These are phyloP conservation scores for Numenius arquata DNA, from an alignment of 2,113 vertebrate species.

Conservation along the genomic window DNA sequence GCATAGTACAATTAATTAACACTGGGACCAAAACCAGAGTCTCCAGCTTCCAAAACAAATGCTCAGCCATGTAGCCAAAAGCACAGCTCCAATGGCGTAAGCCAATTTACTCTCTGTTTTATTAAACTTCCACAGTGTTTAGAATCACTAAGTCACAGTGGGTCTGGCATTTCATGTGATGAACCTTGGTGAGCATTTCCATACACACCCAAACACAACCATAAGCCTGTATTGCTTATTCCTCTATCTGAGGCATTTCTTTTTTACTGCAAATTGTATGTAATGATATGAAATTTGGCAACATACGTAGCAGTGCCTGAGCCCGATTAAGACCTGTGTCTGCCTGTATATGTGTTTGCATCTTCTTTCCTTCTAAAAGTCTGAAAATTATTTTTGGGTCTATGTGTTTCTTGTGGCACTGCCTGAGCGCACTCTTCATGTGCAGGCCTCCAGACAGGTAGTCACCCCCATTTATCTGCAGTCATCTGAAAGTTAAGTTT, in stretches of 20 bases:
- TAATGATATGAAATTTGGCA: slow-evolving; percentile 6
- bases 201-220: neutral
- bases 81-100: slow-evolving; percentile 44
- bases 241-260: neutral
- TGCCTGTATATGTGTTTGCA: neutral
- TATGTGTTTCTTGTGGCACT: neutral
- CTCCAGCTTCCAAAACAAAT: slow-evolving; percentile 67
- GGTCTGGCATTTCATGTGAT: slow-evolving; percentile 14
- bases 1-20: slow-evolving; percentile 65
- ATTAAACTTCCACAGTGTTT: slow-evolving; percentile 58
- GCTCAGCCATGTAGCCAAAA: slow-evolving; percentile 55
- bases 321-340: neutral
- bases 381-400: neutral
- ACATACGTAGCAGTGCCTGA: neutral
- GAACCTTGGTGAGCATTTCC: slow-evolving; percentile 8
- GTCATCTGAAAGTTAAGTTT: neutral
- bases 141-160: slow-evolving; percentile 44
- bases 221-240: neutral
- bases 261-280: neutral
- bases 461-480: neutral
- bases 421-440: neutral
- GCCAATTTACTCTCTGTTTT: slow-evolving; percentile 55
- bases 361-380: neutral
- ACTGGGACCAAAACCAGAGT: slow-evolving; percentile 59
- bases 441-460: neutral